Base-by-base conservation (phyloP, 2,888 invertebrate species). In the Zaprionus obscuricornis region DNA sequence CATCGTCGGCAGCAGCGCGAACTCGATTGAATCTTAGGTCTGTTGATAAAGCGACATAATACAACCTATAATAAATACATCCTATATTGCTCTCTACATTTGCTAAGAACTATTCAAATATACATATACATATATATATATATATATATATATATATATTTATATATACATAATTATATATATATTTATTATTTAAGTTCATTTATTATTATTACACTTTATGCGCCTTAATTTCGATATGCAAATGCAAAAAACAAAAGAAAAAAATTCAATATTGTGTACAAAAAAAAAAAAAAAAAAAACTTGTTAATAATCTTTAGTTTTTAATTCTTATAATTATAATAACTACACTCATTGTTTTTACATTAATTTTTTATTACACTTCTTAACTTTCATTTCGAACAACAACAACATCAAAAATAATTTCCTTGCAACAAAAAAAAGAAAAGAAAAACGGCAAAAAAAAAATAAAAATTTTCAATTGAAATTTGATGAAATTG, bases 1-100 rank as follows among this genome's bases (percentile, higher is more conserved):
- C 52, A n/a, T n/a, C n/a, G n/a, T 67, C 68, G 60, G 73, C 73
- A 66, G 73, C 73, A 72, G 67, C 73, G 43, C 24, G 64, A 40
- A 18, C 66, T 65, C 50, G 67, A 4, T 24, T 24, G 8, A 67
- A 67, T 22, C 26, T 72, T 73, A 68, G 73, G 73, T 73, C 68
- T 68, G 68, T 68, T 73, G 60, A 68, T 67, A 59, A 66, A 73
- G 55, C 62, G 50, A 73, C 43, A 20, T 29, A 22, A 57, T 18
- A 49, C 29, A 33, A 43, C 14, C 31, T 11, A 31, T 31, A 31
- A 11, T n/a, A 3, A 47, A 71, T 57, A 55, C 70, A 24, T 65
- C 49, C 66, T 40, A 45, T 70, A 72, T 54, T 71, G 66, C 66
- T 62, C 4, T 5, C 45, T 50, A 72, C 68, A 67, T 67, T 67